A percentile compares a stretch with the other conserved stretches of the same genome.
Conservation (phyloP, 2,113 vertebrate species). For the Struthidea cinerea region DNA sequence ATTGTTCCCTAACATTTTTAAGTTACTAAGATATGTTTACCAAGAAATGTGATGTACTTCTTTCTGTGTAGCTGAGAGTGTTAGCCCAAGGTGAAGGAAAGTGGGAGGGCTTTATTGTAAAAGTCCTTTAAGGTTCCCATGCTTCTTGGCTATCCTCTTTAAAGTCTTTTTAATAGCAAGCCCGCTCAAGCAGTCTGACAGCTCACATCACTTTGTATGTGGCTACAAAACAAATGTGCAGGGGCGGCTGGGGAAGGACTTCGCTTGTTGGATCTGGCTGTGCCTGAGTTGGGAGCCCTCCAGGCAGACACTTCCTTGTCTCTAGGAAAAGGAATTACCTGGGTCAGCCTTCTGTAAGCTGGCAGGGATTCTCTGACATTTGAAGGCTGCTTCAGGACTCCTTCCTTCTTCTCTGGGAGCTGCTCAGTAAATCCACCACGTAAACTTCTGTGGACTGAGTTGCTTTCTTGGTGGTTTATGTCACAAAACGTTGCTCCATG, state of each 20-base stretch:
- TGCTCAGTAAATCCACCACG: neutral
- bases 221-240: neutral
- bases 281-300: neutral
- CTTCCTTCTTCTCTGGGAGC: neutral
- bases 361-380: neutral
- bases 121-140: slow-evolving; percentile 47
- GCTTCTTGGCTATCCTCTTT: slow-evolving; percentile 42
- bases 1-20: slow-evolving; percentile 64
- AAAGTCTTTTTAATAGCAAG: slow-evolving; percentile 31
- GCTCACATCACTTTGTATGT: neutral
- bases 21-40: slow-evolving; percentile 8
- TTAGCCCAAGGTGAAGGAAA: slow-evolving; percentile 27
- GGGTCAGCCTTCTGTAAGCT: neutral
- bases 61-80: neutral
- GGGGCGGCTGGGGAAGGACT: neutral
- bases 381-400: neutral
- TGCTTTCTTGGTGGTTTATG: neutral
- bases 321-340: neutral
- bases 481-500: neutral
- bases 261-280: neutral
- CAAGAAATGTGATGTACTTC: slow-evolving; percentile 50
- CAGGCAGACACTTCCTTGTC: neutral
- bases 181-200: neutral
- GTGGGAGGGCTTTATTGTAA: slow-evolving; percentile 17
- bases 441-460: no score